Evolutionary conservation across 2,888 invertebrate species (phyloP), one percentile per base, ranked within the genome.

Genomic region (Cataglyphis cursor): DNA sequence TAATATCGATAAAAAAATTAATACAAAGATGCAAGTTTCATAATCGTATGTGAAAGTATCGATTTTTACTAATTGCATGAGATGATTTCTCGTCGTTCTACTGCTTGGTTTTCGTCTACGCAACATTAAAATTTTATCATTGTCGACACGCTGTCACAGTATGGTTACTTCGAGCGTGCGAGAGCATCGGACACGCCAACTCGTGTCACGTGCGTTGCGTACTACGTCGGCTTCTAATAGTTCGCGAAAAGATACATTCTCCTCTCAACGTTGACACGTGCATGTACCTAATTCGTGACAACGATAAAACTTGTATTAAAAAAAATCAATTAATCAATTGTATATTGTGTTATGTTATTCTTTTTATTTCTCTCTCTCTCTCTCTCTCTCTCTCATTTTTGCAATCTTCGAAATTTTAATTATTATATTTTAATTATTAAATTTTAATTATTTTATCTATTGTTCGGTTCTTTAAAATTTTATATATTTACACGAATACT

Each of bases 101-200:
- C 18, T 10, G 18, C 18, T 48, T 59, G 0, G 1, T 48, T 59
- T 48, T 6, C 9, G 18, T 76, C 18, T 54, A 31, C 41, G 44
- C 12, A 10, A 15, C 24, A 21, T 15, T 15, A 59, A 24, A 72
- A 35, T 59, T 59, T 12, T 72, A 80, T 59, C 78, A 59, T 59
- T 59, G 59, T 59, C 59, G 78, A 59, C 78, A 80, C 48, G 73
- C 15, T 80, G 78, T 80, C 73, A 72, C 3, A 44, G 61, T 80
- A 80, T 44, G 44, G 59, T 80, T 80, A 72, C 59, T 72, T 59
- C 8, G 21, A 35, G 24, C 24, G 4, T 59, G 24, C 35, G 59
- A 59, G 72, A 59, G 44, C 59, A 18, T 35, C 35, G 21, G 44
- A 24, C 35, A 70, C 59, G 78, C 59, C 73, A 80, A 61, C 73